Conservation (phyloP, 2,113 vertebrate genomes). For the Tetraodon nigroviridis region DNA sequence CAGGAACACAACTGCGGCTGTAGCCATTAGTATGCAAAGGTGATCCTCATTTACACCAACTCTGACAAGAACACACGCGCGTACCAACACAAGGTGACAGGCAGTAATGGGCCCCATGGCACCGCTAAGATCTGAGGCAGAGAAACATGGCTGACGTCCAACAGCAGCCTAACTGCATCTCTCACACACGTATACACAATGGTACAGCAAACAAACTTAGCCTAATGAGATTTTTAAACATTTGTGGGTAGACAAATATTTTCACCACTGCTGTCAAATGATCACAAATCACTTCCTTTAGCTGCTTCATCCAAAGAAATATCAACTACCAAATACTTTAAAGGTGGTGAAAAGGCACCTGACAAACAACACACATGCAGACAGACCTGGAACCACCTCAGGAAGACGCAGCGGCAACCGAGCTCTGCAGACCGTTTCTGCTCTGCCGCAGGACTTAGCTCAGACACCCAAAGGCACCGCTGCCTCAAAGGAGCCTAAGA, state of each 20-base stretch:
- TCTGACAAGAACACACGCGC: not conserved
- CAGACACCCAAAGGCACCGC: constrained; percentile 22
- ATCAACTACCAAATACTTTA: not conserved
- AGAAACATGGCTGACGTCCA: constrained; percentile 13
- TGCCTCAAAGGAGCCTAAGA: constrained; percentile 7
- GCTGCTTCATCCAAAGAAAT: not conserved
- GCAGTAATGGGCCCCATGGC: constrained; percentile 36
- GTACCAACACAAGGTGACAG: constrained; percentile 9
- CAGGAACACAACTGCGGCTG: constrained; percentile 1
- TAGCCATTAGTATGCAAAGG: constrained; percentile 37
- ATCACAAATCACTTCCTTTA: no score
- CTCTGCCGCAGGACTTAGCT: constrained; percentile 18
- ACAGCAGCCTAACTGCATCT: constrained; percentile 19
- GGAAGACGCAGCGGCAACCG: constrained; percentile 6
- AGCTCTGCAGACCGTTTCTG: constrained; percentile 1
- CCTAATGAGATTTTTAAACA: no score
- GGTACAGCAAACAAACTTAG: no score
- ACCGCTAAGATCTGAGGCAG: not conserved
- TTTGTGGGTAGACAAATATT: no score
- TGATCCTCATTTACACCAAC: not conserved
- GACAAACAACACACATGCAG: not conserved
- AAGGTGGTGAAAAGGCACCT: not conserved
- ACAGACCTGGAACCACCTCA: constrained; percentile 27
- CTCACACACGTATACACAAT: constrained; percentile 13
- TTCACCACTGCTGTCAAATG: no score